A percentile compares a stretch with the other conserved stretches of the same genome.
Evolutionary conservation across 2,888 invertebrate genomes (phyloP).

Genomic region (Hirtodrosophila alboralis): DNA sequence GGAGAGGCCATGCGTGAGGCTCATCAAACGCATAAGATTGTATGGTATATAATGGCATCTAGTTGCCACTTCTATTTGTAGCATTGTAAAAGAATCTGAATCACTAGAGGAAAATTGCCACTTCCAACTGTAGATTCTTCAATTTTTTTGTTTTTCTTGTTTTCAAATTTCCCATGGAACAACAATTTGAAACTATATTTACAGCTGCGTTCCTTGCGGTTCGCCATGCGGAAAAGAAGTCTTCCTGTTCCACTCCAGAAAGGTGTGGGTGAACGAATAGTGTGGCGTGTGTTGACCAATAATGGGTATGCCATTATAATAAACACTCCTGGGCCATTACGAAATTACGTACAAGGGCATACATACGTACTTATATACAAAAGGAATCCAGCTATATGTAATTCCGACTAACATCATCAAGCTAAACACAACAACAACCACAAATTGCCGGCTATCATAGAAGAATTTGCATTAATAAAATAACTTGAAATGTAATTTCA

Average conservation of each 20-base stretch:
- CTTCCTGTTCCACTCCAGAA: conserved; percentile 6
- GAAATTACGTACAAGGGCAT: conserved; percentile 22
- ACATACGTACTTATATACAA: neutral
- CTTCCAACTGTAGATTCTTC: conserved; percentile 54
- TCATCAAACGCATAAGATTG: conserved; percentile 20
- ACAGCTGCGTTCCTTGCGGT: conserved; percentile 33
- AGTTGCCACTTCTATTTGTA: conserved; percentile 49
- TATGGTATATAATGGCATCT: conserved; percentile 32
- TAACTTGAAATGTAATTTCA: conserved; percentile 22
- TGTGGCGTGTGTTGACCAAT: conserved; percentile 36
- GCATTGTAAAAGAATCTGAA: conserved; percentile 1
- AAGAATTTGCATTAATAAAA: conserved; percentile 47
- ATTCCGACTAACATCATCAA: conserved; percentile 14
- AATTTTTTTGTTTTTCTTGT: no score
- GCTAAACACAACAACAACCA: conserved; percentile 27
- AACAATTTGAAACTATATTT: conserved; percentile 8
- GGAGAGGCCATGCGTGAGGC: conserved; percentile 47
- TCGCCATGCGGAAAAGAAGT: conserved; percentile 42
- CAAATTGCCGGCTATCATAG: conserved; percentile 31
- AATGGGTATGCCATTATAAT: conserved; percentile 51
- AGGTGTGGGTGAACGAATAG: conserved; percentile 16
- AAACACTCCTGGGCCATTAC: conserved; percentile 35
- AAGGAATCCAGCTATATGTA: conserved; percentile 6
- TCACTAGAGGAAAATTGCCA: conserved; percentile 34
- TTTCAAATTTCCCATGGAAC: conserved; percentile 35